These are phyloP conservation scores for Girardia tigrina DNA, from an alignment of 2,888 invertebrate genomes.

Conservation along the genomic window DNA sequence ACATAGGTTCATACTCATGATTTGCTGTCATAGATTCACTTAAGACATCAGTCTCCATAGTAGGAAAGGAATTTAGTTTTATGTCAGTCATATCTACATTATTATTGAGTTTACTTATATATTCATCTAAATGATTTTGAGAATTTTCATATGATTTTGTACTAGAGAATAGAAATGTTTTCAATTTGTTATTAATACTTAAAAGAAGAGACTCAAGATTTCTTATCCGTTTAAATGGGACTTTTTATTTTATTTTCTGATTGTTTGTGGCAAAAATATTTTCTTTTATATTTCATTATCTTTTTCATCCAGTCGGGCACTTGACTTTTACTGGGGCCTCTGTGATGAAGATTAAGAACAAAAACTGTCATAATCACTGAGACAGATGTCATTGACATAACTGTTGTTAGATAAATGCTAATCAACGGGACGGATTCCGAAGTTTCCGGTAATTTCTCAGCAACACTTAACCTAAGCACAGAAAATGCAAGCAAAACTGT, in stretches of 20 bases:
- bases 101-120: neutral
- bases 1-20: conserved; percentile 12
- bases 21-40: neutral
- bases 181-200: neutral
- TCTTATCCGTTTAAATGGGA: conserved; percentile 1
- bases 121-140: neutral
- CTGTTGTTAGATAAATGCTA: conserved; percentile 55
- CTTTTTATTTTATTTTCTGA: neutral
- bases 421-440: conserved; percentile 55
- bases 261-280: conserved; percentile 40
- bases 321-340: conserved; percentile 51
- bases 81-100: neutral
- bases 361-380: conserved; percentile 55
- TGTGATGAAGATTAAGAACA: conserved; percentile 56
- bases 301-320: conserved; percentile 52
- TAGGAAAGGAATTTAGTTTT: neutral
- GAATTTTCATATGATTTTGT: neutral
- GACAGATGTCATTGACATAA: conserved; percentile 56
- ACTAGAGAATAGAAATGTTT: neutral
- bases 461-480: conserved; percentile 55
- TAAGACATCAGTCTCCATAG: neutral
- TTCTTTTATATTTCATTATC: conserved; percentile 30
- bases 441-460: conserved; percentile 56
- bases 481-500: conserved; percentile 55
- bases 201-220: neutral